A percentile compares a stretch with the other conserved stretches of the same genome.
Conservation (phyloP, 2,797 vertebrate genomes). For the Galagoides demidoff region DNA sequence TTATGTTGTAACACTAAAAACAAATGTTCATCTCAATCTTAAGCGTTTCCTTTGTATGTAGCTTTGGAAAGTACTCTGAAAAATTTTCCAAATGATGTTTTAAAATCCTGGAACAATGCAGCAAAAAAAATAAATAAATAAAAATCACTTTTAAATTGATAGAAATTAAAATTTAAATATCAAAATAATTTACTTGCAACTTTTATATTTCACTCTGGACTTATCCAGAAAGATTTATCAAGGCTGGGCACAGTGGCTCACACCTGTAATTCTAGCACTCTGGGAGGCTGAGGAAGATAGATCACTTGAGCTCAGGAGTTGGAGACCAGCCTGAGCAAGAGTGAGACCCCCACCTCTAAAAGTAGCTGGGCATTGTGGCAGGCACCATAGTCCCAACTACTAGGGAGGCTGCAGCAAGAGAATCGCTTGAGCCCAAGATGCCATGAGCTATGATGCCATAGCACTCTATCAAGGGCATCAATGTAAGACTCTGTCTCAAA, state of each 20-base stretch:
- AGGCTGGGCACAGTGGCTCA: background rate
- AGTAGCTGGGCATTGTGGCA: too few species aligned
- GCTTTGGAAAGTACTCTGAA: background rate
- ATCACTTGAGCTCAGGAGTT: too few species aligned
- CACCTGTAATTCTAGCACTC: too few species aligned
- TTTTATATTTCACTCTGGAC: background rate
- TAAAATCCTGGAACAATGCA: constrained; percentile 24
- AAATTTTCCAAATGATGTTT: background rate
- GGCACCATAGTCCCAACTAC: too few species aligned
- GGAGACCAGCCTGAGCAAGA: too few species aligned
- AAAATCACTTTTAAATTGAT: constrained; percentile 7
- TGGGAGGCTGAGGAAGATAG: too few species aligned
- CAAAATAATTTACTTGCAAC: constrained; percentile 36
- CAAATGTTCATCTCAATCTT: background rate
- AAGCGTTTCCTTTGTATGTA: constrained; percentile 17
- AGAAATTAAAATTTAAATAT: constrained; percentile 1
- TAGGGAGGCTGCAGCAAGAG: too few species aligned
- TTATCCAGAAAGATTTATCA: background rate
- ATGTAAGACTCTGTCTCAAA: too few species aligned
- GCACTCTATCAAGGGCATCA: too few species aligned
- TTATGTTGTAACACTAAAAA: constrained; percentile 8
- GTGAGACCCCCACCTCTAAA: too few species aligned
- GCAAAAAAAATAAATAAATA: background rate
- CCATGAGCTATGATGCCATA: too few species aligned
- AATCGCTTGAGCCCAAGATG: too few species aligned